Conservation (phyloP, 2,797 vertebrate genomes). For the Mus caroli region DNA sequence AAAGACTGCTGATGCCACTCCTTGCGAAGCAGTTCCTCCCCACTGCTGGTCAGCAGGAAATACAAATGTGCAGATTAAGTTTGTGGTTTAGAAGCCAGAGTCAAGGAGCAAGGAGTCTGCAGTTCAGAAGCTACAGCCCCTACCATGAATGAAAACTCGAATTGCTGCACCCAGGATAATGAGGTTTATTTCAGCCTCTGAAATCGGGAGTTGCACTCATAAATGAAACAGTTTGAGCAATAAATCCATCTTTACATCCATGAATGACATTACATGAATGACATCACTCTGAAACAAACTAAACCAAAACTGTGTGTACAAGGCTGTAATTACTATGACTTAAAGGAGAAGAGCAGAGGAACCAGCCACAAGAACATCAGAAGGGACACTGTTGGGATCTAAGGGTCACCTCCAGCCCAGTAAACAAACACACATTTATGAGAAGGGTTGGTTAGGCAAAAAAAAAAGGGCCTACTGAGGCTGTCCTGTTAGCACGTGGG, state of each 20-base stretch:
- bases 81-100: neutral
- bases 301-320: conserved; percentile 43
- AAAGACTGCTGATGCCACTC: conserved; percentile 58
- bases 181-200: conserved; percentile 27
- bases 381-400: neutral
- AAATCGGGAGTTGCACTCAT: neutral
- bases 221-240: conserved; percentile 30
- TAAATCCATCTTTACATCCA: conserved; percentile 33
- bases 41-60: conserved; percentile 6
- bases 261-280: conserved; percentile 44
- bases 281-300: conserved; percentile 37
- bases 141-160: neutral
- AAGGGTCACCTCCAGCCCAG: neutral
- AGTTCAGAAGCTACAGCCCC: conserved; percentile 12
- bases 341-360: conserved; percentile 2
- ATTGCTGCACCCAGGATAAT: neutral
- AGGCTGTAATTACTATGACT: conserved; percentile 10
- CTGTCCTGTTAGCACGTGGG: neutral
- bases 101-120: neutral
- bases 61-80: conserved; percentile 46
- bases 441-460: neutral
- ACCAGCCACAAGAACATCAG: neutral
- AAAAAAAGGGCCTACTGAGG: neutral
- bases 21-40: neutral
- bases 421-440: neutral